phyloP scores from a whole-genome alignment of 2,888 invertebrate genomes.

The Drosophila neutralis region DNA sequence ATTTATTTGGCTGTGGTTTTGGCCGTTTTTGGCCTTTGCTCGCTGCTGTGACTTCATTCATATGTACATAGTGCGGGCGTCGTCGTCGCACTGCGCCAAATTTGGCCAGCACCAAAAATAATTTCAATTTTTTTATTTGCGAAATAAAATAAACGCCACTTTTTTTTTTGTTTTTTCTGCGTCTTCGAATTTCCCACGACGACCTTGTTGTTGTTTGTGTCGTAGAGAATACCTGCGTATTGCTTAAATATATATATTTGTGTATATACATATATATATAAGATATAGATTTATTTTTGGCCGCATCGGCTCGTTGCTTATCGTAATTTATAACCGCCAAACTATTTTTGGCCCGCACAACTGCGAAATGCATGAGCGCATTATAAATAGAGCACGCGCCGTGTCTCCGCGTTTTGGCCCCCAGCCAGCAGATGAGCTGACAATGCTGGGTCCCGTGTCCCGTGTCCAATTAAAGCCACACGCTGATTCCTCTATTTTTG shows the following conservation, averaged over 20 bases:
- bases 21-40: conserved; percentile 52
- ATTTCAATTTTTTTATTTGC: conserved; percentile 22
- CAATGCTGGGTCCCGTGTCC: conserved; percentile 38
- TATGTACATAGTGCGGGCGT: conserved; percentile 55
- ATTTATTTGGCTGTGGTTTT: conserved; percentile 42
- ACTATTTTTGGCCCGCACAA: conserved; percentile 71
- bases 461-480: conserved; percentile 80
- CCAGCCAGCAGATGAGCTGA: conserved; percentile 67
- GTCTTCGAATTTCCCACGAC: conserved; percentile 74
- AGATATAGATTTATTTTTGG: conserved; percentile 62
- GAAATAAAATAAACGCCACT: conserved; percentile 1
- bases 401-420: conserved; percentile 71
- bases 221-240: conserved; percentile 54
- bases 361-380: conserved; percentile 51
- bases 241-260: conserved; percentile 12
- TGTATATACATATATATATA: not conserved
- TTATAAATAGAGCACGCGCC: conserved; percentile 83
- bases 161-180: conserved; percentile 45
- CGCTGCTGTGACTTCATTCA: conserved; percentile 58
- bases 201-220: conserved; percentile 69
- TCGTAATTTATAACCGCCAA: conserved; percentile 78
- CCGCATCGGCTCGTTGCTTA: conserved; percentile 63
- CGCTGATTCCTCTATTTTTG: conserved; percentile 71
- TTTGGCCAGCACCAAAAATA: conserved; percentile 62
- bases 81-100: conserved; percentile 48